These are phyloP conservation scores for Argyra leucocephala DNA, from an alignment of 2,888 invertebrate genomes.

Conservation along the genomic window DNA sequence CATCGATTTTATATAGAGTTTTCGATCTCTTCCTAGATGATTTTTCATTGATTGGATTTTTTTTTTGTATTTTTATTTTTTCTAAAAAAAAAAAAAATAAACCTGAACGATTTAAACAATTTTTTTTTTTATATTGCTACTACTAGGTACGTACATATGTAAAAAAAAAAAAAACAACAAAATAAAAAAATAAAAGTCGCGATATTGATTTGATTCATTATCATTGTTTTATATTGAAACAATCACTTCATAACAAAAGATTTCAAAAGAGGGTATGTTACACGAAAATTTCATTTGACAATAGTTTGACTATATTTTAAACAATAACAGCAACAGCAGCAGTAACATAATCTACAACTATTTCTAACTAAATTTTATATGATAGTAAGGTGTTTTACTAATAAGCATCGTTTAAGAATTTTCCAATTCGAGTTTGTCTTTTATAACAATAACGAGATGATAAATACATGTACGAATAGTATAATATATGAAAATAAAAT, in stretches of 20 bases:
- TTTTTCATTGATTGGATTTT: slow-evolving; percentile 3
- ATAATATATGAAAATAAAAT: no score
- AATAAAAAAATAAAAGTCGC: neutral
- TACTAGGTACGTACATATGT: neutral
- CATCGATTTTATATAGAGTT: neutral
- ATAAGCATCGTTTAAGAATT: slow-evolving; percentile 1
- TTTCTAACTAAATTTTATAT: neutral
- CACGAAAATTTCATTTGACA: neutral
- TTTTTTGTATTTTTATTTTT: neutral
- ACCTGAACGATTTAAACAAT: neutral
- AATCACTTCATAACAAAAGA: neutral
- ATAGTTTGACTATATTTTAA: neutral
- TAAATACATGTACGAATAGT: no score
- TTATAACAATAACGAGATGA: no score
- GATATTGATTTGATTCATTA: neutral
- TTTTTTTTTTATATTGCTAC: neutral
- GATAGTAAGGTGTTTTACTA: slow-evolving; percentile 1
- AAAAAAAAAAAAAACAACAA: neutral
- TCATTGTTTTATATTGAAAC: neutral
- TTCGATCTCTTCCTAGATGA: neutral
- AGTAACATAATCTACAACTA: neutral
- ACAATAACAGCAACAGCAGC: neutral
- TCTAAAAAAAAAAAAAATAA: no score
- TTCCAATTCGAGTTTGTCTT: neutral
- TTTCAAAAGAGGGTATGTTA: no score